Percentiles rank a stretch among this genome's conserved stretches.
Conservation (phyloP, 2,797 vertebrate species). For the Myotis planiceps region DNA sequence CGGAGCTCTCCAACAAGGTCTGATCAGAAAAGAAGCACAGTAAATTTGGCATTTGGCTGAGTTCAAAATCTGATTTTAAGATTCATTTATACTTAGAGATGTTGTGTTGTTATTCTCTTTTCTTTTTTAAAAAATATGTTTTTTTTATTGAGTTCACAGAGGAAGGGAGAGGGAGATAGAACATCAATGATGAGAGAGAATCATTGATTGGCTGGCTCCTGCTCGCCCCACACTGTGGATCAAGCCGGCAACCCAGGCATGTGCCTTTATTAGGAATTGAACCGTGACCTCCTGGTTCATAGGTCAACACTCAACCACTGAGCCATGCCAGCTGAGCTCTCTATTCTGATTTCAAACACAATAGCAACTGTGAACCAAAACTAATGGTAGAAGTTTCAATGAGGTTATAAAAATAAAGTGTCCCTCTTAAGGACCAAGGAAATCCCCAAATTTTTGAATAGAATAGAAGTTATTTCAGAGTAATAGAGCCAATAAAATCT, state of each 20-base stretch:
- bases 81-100: conserved; percentile 43
- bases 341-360: background rate
- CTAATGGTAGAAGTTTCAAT: background rate
- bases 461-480: background rate
- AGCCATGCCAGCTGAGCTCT: background rate
- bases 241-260: too few species aligned
- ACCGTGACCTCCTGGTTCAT: too few species aligned
- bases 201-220: too few species aligned
- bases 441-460: background rate
- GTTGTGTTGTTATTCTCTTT: background rate
- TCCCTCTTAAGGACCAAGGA: background rate
- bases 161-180: too few species aligned
- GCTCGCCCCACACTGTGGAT: too few species aligned
- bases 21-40: conserved; percentile 10
- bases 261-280: too few species aligned
- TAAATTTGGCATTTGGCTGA: conserved; percentile 29
- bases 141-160: too few species aligned
- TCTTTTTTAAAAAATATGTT: background rate
- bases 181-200: too few species aligned
- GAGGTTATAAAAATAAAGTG: background rate
- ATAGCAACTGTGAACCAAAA: background rate
- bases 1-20: background rate
- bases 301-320: too few species aligned
- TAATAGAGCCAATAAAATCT: background rate
- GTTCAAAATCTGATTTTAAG: conserved; percentile 45